Base-by-base conservation (phyloP, 2,888 invertebrate species). In the Copidosoma aretas region DNA sequence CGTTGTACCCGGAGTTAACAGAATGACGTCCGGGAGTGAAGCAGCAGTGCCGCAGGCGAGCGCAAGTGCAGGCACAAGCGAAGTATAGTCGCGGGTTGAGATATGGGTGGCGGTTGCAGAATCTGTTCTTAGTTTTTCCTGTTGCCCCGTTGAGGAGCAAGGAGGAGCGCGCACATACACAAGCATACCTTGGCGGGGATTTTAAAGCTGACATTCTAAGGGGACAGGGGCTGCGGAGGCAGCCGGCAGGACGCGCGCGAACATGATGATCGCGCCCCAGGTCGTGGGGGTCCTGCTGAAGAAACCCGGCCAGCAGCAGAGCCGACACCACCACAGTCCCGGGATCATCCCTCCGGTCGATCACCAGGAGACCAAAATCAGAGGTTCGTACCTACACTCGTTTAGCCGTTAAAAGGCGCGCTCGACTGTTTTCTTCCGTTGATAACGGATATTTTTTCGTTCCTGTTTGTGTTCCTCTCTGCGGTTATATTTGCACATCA, bases 241-340 rank as follows among this genome's bases (percentile, higher is more conserved):
- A 17, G 43, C 43, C 43, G 43, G 12, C 17, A 17, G 14, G 12
- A 3, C 43, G 12, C 12, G 15, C 43, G 12, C 12, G 17, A 46
- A 39, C 39, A 81, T 80, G 81, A 80, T 82, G 81, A 79, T 80
- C 77, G 79, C 81, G 69, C 82, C 82, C 70, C 80, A 82, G 72
- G 78, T 82, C 70, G 82, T 82, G 77, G 82, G 82, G 74, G 81
- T 82, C 57, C 74, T 82, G 75, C 75, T 80, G 71, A 82, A 82
- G 74, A 81, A 82, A 74, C 81, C 81, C 53, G 82, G 81, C 65
- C 80, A 81, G 62, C 78, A 77, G 66, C 76, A 39, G 70, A 52
- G 19, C 52, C 12, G 52, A 1, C 21, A 22, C 8, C 22, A 19
- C 19, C 22, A 12, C 21, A 62, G 62, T 52, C 60, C 70, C 51